Conservation (phyloP, 2,888 invertebrate species). For the Plutella xylostella region DNA sequence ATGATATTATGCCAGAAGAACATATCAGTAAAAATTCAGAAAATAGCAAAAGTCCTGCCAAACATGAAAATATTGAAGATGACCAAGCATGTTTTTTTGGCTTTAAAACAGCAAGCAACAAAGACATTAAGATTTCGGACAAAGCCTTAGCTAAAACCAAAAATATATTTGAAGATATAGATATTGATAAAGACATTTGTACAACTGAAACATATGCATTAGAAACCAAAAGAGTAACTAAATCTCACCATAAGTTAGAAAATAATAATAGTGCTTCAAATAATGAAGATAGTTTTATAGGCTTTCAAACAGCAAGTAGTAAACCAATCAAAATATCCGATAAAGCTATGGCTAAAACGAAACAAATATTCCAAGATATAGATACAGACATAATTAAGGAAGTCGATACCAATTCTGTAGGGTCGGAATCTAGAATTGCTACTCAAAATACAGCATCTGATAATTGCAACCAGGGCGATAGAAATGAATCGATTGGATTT, state of each 20-base stretch:
- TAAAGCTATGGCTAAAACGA: slow-evolving; percentile 18
- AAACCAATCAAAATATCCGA: neutral
- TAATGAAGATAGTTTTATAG: too few species aligned
- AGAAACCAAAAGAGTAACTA: too few species aligned
- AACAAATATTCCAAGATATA: neutral
- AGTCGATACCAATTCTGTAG: too few species aligned
- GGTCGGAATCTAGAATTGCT: too few species aligned
- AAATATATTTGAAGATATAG: slow-evolving; percentile 22
- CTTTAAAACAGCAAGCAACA: slow-evolving; percentile 29
- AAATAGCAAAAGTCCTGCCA: too few species aligned
- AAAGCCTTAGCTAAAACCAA: slow-evolving; percentile 22
- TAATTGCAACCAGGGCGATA: neutral
- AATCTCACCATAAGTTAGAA: too few species aligned
- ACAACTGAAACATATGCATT: too few species aligned
- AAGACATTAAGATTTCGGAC: slow-evolving; percentile 26
- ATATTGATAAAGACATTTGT: neutral
- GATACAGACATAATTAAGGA: slow-evolving; percentile 24
- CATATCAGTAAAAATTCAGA: slow-evolving; percentile 9
- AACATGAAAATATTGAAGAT: slow-evolving; percentile 24
- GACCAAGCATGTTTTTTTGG: neutral
- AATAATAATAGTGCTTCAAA: too few species aligned
- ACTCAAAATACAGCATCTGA: too few species aligned
- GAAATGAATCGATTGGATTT: slow-evolving; percentile 19
- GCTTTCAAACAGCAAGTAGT: neutral
- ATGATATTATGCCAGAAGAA: neutral